Evolutionary conservation across 2,888 invertebrate species (phyloP).

Genomic region (Drosophila flavopinicola): DNA sequence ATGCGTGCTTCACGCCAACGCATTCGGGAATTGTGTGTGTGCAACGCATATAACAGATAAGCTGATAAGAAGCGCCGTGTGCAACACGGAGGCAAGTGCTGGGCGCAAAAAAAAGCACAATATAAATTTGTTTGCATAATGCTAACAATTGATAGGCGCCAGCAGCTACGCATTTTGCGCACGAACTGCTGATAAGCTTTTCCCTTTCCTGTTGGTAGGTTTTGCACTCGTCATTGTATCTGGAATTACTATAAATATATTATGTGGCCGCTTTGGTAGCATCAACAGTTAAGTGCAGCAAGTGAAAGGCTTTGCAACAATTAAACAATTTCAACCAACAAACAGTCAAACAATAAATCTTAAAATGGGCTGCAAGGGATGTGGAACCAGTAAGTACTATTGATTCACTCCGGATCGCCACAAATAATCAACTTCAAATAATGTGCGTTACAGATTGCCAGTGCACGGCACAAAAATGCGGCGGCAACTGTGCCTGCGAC

Average conservation of each 20-base stretch:
- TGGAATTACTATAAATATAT: slow-evolving; percentile 26
- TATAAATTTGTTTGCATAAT: slow-evolving; percentile 30
- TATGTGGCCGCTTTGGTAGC: slow-evolving; percentile 2
- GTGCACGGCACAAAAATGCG: slow-evolving; percentile 60
- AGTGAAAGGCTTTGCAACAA: slow-evolving; percentile 25
- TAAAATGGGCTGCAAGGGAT: slow-evolving; percentile 70
- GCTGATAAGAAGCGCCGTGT: slow-evolving; percentile 46
- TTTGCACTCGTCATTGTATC: slow-evolving; percentile 31
- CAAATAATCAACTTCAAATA: not conserved
- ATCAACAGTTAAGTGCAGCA: slow-evolving; percentile 20
- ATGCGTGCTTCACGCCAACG: slow-evolving; percentile 7
- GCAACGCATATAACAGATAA: slow-evolving; percentile 48
- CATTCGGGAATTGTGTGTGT: slow-evolving; percentile 9
- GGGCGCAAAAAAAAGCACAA: no score
- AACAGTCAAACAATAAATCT: slow-evolving; percentile 1
- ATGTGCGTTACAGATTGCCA: slow-evolving; percentile 52
- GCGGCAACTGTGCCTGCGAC: slow-evolving; percentile 64
- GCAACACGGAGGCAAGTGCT: slow-evolving; percentile 31
- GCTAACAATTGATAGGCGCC: slow-evolving; percentile 29
- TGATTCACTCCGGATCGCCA: not conserved
- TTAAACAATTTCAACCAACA: slow-evolving; percentile 10
- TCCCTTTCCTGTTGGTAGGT: slow-evolving; percentile 10
- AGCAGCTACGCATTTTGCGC: slow-evolving; percentile 54
- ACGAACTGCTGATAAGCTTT: slow-evolving; percentile 54
- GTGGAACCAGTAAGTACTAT: slow-evolving; percentile 59